These are phyloP conservation scores for Dinocampus coccinellae DNA, from an alignment of 2,888 invertebrate species.

Conservation along the genomic window DNA sequence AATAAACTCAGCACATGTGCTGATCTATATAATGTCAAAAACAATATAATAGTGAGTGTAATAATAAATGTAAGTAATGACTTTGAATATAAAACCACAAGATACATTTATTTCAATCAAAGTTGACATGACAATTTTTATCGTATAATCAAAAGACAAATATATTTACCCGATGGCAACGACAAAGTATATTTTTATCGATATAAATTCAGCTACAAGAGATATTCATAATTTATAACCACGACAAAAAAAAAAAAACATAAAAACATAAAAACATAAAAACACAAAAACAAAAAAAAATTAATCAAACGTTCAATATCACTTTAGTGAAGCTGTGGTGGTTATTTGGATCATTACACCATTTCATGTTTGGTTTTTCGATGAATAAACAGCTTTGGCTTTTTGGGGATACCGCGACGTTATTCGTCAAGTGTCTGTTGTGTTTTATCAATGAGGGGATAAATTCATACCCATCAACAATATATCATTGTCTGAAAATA, in stretches of 20 bases:
- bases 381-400: background rate
- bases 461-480: background rate
- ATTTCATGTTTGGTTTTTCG: constrained; percentile 20
- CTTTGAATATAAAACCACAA: background rate
- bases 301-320: constrained; percentile 18
- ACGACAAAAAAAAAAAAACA: too few species aligned
- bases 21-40: background rate
- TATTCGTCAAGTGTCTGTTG: constrained; percentile 1
- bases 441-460: background rate
- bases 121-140: background rate
- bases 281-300: background rate
- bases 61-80: background rate
- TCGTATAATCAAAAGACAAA: too few species aligned
- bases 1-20: background rate
- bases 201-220: too few species aligned
- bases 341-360: background rate
- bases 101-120: constrained; percentile 14
- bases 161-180: too few species aligned
- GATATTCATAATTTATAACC: too few species aligned
- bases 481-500: background rate
- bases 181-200: background rate
- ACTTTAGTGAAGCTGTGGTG: constrained; percentile 27
- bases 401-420: background rate
- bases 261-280: too few species aligned
- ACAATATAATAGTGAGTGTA: background rate